Evolutionary conservation across 2,113 vertebrate species (phyloP), one percentile per base, ranked within the genome.

Genomic region (Formicarius rufipectus): DNA sequence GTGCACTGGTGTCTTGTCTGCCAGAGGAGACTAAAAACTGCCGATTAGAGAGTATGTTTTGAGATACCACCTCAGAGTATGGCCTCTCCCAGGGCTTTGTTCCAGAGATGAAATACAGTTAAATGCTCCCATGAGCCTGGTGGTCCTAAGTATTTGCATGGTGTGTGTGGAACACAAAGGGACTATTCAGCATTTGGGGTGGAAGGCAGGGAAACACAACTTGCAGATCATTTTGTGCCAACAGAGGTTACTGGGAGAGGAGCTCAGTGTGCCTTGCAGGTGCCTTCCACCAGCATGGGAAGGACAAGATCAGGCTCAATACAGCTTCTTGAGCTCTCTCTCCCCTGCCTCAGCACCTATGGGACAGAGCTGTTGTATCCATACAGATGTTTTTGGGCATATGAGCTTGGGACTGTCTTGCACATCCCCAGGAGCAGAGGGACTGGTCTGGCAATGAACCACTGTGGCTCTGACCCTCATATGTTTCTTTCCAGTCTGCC

Each of bases 321-420:
- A 5, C 22, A 68, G 44, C 37, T 11, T 87, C 21, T 50, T 39
- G 12, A 0, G 4, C 17, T 28, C 9, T 75, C 14, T 35, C 9
- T 75, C 14, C 33, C 5, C 68, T 74, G 14, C 33, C 40, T 74
- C 3, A 50, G 45, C 19, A 62, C 25, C n/a, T 9, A 7, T 55
- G 40, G 28, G 39, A 28, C 37, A 15, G 25, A 7, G 19, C 23
- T 84, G 4, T 3, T 47, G 66, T 5, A 47, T 47, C 52, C 16
- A 1, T 37, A 7, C 0, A 1, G 44, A 25, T 1, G 1, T 21
- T 25, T 62, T 45, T 55, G 33, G 47, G 33, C 58, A 17, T 0
- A 15, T 40, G 47, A 84, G 33, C 33, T 31, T 69, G 52, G 14
- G 56, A 49, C 21, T 0, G 0, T 0, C 2, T 44, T 75, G 25